Conservation (phyloP, 2,113 vertebrate genomes). For the Xenus cinereus region DNA sequence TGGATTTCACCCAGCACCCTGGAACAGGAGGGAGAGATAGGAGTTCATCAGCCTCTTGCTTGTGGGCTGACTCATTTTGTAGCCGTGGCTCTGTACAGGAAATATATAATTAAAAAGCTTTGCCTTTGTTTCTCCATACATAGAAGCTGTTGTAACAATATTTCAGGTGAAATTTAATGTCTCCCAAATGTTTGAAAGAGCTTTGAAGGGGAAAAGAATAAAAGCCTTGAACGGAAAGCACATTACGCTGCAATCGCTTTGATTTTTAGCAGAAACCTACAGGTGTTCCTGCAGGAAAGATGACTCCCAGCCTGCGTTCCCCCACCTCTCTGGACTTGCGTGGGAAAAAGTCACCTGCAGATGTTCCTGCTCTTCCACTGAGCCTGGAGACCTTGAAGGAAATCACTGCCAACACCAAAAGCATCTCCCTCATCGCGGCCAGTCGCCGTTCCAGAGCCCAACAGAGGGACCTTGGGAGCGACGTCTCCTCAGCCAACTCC, state of each 20-base stretch:
- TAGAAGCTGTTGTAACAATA: not conserved
- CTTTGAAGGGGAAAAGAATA: not conserved
- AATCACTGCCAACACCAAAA: constrained; percentile 66
- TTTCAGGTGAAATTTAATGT: not conserved
- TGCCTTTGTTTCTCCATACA: not conserved
- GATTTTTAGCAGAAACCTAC: not conserved
- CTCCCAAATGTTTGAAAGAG: not conserved
- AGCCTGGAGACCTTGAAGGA: constrained; percentile 49
- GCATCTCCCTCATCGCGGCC: constrained; percentile 68
- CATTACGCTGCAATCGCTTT: not conserved
- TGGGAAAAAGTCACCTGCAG: not conserved
- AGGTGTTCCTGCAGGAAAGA: not conserved
- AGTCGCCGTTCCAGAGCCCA: constrained; percentile 12
- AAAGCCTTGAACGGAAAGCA: not conserved
- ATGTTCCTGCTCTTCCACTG: not conserved
- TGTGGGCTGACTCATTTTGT: not conserved
- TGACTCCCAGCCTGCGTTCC: not conserved
- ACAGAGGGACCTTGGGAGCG: not conserved
- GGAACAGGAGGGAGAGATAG: not conserved
- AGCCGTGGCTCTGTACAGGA: not conserved
- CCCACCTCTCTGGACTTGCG: not conserved
- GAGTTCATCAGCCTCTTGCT: not conserved
- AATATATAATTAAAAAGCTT: not conserved
- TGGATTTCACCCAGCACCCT: not conserved
- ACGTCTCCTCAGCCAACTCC: not conserved